These are phyloP conservation scores for Scartelaos histophorus DNA, from an alignment of 2,113 vertebrate genomes.

Conservation along the genomic window DNA sequence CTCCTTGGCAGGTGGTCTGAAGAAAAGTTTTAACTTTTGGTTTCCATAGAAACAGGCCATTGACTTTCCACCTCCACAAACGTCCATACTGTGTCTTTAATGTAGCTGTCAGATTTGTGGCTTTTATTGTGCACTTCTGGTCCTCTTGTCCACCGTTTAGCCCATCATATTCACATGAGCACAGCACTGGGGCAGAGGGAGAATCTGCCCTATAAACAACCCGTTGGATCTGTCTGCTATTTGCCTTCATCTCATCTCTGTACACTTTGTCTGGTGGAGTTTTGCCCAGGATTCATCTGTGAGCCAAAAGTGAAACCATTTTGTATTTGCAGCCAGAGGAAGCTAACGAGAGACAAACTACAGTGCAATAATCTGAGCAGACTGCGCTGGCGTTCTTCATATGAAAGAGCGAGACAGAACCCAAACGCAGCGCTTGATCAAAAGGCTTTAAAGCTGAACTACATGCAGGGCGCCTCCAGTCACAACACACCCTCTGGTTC, in stretches of 20 bases:
- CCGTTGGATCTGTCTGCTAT: constrained; percentile 7
- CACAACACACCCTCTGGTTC: constrained; percentile 10
- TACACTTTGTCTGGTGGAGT: constrained; percentile 4
- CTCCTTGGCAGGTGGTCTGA: too few species aligned
- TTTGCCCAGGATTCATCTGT: constrained; percentile 35
- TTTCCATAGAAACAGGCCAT: too few species aligned
- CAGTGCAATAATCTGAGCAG: constrained; percentile 28
- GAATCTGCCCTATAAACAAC: constrained; percentile 22
- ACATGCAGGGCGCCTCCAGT: constrained; percentile 28
- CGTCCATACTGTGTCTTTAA: too few species aligned
- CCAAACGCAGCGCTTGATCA: constrained; percentile 51
- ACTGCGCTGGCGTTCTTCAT: constrained; percentile 12
- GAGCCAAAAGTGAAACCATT: not conserved
- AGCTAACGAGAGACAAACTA: constrained; percentile 33
- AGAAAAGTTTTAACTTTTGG: too few species aligned
- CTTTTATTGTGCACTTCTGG: not conserved
- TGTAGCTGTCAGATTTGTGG: not conserved
- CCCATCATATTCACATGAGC: not conserved
- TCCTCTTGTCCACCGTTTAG: not conserved
- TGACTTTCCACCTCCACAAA: too few species aligned
- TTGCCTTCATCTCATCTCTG: constrained; percentile 4
- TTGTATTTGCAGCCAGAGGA: constrained; percentile 11
- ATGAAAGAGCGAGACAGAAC: constrained; percentile 38
- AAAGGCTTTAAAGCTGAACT: constrained; percentile 53
- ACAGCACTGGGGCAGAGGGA: not conserved